These are phyloP conservation scores for Crematogaster levior DNA, from an alignment of 2,888 invertebrate genomes.

Conservation along the genomic window DNA sequence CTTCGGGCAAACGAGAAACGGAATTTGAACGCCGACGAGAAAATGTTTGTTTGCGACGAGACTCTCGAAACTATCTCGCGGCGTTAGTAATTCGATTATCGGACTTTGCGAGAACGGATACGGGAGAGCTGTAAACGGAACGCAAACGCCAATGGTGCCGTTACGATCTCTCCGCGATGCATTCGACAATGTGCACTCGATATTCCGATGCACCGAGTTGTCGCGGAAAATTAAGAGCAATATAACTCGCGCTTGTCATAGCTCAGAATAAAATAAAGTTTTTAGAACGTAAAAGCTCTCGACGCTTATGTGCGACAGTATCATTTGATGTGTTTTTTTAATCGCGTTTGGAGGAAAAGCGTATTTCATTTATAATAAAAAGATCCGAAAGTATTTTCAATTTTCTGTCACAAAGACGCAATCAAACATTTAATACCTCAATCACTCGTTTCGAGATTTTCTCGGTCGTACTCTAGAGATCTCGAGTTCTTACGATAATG, in stretches of 20 bases:
- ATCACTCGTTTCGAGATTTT: conserved; percentile 18
- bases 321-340: neutral
- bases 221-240: conserved; percentile 46
- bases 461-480: conserved; percentile 19
- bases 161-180: conserved; percentile 45
- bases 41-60: conserved; percentile 48
- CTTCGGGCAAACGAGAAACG: conserved; percentile 31
- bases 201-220: conserved; percentile 32
- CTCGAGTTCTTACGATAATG: neutral
- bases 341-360: neutral
- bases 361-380: neutral
- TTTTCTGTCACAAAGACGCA: neutral
- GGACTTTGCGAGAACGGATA: conserved; percentile 35
- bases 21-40: conserved; percentile 26
- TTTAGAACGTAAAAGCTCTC: neutral
- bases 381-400: neutral
- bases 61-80: conserved; percentile 42
- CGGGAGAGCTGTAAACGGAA: conserved; percentile 25
- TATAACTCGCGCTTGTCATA: conserved; percentile 39
- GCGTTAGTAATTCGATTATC: conserved; percentile 48
- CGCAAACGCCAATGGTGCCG: conserved; percentile 49
- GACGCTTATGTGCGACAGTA: neutral
- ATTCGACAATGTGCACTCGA: conserved; percentile 44
- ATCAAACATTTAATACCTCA: conserved; percentile 17
- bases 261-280: conserved; percentile 29